Evolutionary conservation across 2,113 vertebrate genomes (phyloP).

Genomic region (Oxyruncus cristatus): DNA sequence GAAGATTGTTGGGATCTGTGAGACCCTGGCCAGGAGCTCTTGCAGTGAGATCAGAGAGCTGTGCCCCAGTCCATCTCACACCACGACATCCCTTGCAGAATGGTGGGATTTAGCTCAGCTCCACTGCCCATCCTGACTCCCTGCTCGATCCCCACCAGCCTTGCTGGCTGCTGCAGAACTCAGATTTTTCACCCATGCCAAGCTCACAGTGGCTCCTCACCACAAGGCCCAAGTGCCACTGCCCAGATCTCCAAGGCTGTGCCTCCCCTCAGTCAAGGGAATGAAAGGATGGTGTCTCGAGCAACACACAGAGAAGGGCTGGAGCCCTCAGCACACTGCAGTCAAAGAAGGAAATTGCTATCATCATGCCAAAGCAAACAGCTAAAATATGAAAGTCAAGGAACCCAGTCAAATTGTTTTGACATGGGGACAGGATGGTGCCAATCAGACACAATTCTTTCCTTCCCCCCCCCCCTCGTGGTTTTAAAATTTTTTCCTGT

Average conservation of each 20-base stretch:
- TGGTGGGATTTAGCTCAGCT: not conserved
- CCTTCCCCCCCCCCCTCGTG: too few species aligned
- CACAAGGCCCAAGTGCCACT: not conserved
- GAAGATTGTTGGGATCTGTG: not conserved
- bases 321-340: not conserved
- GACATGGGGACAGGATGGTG: not conserved
- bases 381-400: slow-evolving; percentile 8
- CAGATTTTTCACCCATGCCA: not conserved
- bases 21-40: not conserved
- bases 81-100: not conserved
- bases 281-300: not conserved
- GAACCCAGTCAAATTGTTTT: not conserved
- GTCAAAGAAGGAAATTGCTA: not conserved
- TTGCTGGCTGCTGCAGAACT: not conserved
- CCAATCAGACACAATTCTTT: not conserved
- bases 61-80: accelerated
- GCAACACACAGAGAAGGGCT: not conserved
- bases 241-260: not conserved
- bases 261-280: not conserved
- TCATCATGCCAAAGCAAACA: not conserved
- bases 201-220: not conserved
- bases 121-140: not conserved
- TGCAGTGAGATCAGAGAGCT: not conserved
- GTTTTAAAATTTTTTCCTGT: not conserved
- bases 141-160: not conserved